phyloP scores from a whole-genome alignment of 1,140 invertebrate genomes.

The Lepidurus apus region DNA sequence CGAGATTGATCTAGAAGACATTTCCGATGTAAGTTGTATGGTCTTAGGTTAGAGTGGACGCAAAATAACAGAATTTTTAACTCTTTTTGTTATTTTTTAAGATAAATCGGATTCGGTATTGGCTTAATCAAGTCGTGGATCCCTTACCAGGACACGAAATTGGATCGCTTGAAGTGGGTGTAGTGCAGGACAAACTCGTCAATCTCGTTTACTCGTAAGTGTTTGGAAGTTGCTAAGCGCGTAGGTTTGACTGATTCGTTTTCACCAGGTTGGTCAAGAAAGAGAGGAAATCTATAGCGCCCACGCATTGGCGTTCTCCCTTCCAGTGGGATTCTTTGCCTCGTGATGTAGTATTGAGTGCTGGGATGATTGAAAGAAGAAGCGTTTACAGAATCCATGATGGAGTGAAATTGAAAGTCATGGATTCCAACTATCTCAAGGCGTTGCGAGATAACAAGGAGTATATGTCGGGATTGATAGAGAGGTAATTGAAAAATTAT shows the following conservation, averaged over 20 bases:
- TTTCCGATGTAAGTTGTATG: not conserved
- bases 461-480: not conserved
- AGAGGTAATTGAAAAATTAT: not conserved
- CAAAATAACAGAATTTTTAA: not conserved
- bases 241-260: not conserved
- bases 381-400: not conserved
- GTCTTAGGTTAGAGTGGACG: too few relatives aligned
- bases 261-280: not conserved
- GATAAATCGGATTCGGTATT: not conserved
- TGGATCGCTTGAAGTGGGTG: not conserved
- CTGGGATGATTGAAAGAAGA: not conserved
- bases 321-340: not conserved
- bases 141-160: not conserved
- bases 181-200: not conserved
- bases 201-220: not conserved
- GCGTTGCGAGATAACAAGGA: not conserved
- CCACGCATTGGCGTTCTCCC: not conserved
- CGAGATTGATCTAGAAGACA: conserved; percentile 9
- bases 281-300: not conserved
- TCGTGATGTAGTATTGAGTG: not conserved
- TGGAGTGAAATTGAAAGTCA: not conserved
- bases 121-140: not conserved
- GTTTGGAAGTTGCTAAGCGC: not conserved
- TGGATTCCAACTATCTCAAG: not conserved
- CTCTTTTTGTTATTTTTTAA: not conserved